phyloP scores from a whole-genome alignment of 1,140 invertebrate genomes.

The Drosophila arawakana region DNA sequence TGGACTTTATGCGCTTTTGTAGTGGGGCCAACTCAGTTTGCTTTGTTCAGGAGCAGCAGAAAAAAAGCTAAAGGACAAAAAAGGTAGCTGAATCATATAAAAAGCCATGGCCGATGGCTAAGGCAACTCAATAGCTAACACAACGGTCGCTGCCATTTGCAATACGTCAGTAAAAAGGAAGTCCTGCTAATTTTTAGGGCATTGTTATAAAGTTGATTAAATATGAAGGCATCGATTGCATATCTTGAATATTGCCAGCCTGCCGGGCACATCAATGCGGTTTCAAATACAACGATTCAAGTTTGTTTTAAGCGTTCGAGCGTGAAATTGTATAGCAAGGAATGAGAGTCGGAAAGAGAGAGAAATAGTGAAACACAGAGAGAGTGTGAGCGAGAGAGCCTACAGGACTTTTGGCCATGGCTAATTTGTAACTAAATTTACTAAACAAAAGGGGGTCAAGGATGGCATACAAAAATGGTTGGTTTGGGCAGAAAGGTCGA shows the following conservation, averaged over 20 bases:
- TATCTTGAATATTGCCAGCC: slow-evolving; percentile 12
- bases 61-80: slow-evolving; percentile 45
- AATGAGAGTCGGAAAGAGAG: not conserved
- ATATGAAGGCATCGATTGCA: slow-evolving; percentile 64
- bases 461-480: slow-evolving; percentile 4
- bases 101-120: slow-evolving; percentile 68
- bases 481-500: slow-evolving; percentile 37
- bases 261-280: slow-evolving; percentile 29
- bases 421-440: slow-evolving; percentile 75
- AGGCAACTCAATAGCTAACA: slow-evolving; percentile 68
- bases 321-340: slow-evolving; percentile 41
- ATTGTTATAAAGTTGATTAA: slow-evolving; percentile 65
- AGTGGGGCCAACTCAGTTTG: slow-evolving; percentile 29
- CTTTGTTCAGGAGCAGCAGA: slow-evolving; percentile 50
- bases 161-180: slow-evolving; percentile 46
- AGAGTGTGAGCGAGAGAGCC: not conserved
- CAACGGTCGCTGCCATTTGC: not conserved
- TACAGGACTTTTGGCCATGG: slow-evolving; percentile 36
- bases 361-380: not conserved
- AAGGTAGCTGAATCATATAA: slow-evolving; percentile 59
- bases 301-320: slow-evolving; percentile 44
- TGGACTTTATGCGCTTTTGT: slow-evolving; percentile 82
- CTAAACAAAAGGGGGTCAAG: slow-evolving; percentile 56
- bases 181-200: slow-evolving; percentile 68
- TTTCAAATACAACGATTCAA: slow-evolving; percentile 28